Conservation (phyloP, 2,797 vertebrate genomes). For the Sebastes kiyomatsui region DNA sequence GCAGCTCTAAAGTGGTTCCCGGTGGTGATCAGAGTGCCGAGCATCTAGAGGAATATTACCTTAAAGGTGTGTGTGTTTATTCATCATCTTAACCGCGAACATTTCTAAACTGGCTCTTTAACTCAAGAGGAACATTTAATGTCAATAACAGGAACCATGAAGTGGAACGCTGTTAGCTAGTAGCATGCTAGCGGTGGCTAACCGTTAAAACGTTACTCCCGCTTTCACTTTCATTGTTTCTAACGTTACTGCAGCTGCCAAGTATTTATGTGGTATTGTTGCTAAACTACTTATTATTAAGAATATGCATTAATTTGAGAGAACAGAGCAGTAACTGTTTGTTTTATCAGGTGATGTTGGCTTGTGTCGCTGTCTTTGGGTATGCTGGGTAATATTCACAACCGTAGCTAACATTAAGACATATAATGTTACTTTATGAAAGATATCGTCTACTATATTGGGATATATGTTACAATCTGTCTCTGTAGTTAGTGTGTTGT, state of each 20-base stretch:
- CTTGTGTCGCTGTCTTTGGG: conserved; percentile 9
- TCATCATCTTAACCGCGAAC: not conserved
- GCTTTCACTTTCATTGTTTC: not conserved
- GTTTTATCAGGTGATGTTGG: not conserved
- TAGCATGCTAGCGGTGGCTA: conserved; percentile 28
- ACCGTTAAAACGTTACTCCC: not conserved
- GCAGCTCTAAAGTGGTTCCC: not conserved
- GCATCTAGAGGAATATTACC: not conserved
- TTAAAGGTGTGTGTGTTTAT: conserved; percentile 9
- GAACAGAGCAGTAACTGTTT: not conserved
- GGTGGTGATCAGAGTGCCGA: not conserved
- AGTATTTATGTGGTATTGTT: not conserved
- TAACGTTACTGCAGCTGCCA: not conserved
- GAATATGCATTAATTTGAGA: not conserved
- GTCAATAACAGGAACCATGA: not conserved
- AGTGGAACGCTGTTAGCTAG: conserved; percentile 1
- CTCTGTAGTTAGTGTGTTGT: not conserved
- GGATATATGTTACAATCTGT: accelerated
- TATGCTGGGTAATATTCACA: conserved; percentile 8
- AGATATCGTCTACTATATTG: not conserved
- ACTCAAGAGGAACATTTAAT: not conserved
- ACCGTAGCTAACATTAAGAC: not conserved
- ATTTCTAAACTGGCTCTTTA: not conserved
- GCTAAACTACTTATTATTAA: not conserved
- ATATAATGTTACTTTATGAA: not conserved